Percentiles rank a stretch among this genome's conserved stretches.
Evolutionary conservation across 2,797 vertebrate species (phyloP).

Genomic region (Odontamblyopus rebecca): DNA sequence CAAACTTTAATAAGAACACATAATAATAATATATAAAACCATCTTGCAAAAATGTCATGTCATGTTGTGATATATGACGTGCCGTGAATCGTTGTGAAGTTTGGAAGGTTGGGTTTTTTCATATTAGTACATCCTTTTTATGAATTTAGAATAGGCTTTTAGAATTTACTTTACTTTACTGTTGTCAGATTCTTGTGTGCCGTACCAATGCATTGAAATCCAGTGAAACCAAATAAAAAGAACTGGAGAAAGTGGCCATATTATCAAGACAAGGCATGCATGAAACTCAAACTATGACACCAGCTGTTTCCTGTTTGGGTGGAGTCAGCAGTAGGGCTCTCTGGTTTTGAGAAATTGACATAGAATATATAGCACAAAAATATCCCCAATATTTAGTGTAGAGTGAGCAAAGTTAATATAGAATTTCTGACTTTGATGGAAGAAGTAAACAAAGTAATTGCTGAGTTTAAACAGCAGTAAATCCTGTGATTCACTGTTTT

Average conservation of each 20-base stretch:
- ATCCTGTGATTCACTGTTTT: not conserved
- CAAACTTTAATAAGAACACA: no score
- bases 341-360: not conserved
- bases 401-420: not conserved
- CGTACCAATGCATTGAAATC: not conserved
- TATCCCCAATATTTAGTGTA: not conserved
- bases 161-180: not conserved
- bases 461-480: not conserved
- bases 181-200: not conserved
- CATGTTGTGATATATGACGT: not conserved
- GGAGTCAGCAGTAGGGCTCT: not conserved
- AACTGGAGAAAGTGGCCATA: not conserved
- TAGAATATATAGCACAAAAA: not conserved
- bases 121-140: no score
- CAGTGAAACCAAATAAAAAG: not conserved
- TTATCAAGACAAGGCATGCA: not conserved
- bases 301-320: slow-evolving; percentile 1
- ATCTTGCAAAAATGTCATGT: not conserved
- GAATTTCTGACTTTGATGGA: not conserved
- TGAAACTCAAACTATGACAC: not conserved
- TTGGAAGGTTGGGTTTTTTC: not conserved
- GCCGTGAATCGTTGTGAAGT: not conserved
- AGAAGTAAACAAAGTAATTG: not conserved
- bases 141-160: no score
- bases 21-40: no score